phyloP scores from a whole-genome alignment of 2,113 vertebrate species.

The Indicator maculatus region DNA sequence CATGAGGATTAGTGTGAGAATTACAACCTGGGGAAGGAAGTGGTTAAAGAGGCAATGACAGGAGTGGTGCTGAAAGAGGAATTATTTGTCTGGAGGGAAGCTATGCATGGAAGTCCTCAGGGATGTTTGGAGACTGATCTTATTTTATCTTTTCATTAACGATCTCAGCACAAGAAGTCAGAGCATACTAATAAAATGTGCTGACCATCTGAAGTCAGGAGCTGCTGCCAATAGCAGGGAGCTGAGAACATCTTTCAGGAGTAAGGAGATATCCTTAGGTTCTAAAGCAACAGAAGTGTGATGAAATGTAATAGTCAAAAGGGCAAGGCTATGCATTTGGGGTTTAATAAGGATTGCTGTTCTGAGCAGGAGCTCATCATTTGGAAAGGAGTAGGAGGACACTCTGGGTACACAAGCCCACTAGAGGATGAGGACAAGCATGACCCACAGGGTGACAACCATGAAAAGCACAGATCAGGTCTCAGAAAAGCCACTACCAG shows the following conservation, averaged over 20 bases:
- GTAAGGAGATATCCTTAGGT: constrained; percentile 29
- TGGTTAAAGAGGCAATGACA: constrained; percentile 2
- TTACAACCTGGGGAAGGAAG: not conserved
- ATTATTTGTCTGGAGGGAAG: constrained; percentile 4
- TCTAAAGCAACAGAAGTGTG: constrained; percentile 15
- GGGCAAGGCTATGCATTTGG: constrained; percentile 33
- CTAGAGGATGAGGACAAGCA: not conserved
- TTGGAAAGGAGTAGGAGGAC: constrained; percentile 18
- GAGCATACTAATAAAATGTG: constrained; percentile 43
- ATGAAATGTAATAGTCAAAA: constrained; percentile 40
- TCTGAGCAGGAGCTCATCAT: not conserved
- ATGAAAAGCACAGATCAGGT: not conserved
- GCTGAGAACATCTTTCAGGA: constrained; percentile 15
- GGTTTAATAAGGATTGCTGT: constrained; percentile 27
- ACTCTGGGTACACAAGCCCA: not conserved
- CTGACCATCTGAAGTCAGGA: constrained; percentile 21
- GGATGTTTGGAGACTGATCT: constrained; percentile 35
- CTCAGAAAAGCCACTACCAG: not conserved
- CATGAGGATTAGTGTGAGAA: not conserved
- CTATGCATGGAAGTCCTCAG: constrained; percentile 5
- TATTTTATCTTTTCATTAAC: constrained; percentile 53
- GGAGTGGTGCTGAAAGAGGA: not conserved
- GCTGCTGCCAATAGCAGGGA: not conserved
- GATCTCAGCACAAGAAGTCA: constrained; percentile 55
- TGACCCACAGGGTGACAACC: not conserved